A percentile compares a stretch with the other conserved stretches of the same genome.
Evolutionary conservation across 2,888 invertebrate species (phyloP).

Genomic region (Harpalus rubripes): DNA sequence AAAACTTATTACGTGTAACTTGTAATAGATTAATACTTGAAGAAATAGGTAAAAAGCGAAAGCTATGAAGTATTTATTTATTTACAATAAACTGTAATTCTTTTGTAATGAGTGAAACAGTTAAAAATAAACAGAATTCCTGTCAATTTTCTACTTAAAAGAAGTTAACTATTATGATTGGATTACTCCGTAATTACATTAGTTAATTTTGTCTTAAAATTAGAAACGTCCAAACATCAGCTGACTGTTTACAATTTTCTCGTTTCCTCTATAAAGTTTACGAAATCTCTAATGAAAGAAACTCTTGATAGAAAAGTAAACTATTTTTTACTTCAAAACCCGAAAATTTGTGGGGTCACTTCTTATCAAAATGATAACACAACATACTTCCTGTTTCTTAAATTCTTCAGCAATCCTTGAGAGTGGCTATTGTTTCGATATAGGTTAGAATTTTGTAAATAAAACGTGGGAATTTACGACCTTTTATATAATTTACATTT

Average conservation of each 20-base stretch:
- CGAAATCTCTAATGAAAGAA: conserved; percentile 38
- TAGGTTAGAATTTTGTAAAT: conserved; percentile 26
- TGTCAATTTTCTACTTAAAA: too few relatives aligned
- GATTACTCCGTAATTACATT: too few relatives aligned
- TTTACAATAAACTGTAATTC: too few relatives aligned
- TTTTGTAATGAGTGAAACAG: too few relatives aligned
- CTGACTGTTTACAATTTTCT: conserved; percentile 7
- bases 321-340: conserved; percentile 31
- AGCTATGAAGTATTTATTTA: too few relatives aligned
- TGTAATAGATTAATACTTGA: too few relatives aligned
- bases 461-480: conserved; percentile 23
- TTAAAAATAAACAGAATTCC: too few relatives aligned
- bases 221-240: too few relatives aligned
- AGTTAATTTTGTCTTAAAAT: too few relatives aligned
- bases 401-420: conserved; percentile 11
- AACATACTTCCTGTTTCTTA: conserved; percentile 29
- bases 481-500: conserved; percentile 25
- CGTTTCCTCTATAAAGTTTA: conserved; percentile 37
- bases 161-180: too few relatives aligned
- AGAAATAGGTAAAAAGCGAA: too few relatives aligned
- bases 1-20: too few relatives aligned
- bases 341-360: conserved; percentile 21
- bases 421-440: conserved; percentile 11
- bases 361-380: conserved; percentile 38
- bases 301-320: conserved; percentile 36